A percentile compares a stretch with the other conserved stretches of the same genome.
Evolutionary conservation across 2,888 invertebrate genomes (phyloP).

Genomic region (Chloroclysta siterata): DNA sequence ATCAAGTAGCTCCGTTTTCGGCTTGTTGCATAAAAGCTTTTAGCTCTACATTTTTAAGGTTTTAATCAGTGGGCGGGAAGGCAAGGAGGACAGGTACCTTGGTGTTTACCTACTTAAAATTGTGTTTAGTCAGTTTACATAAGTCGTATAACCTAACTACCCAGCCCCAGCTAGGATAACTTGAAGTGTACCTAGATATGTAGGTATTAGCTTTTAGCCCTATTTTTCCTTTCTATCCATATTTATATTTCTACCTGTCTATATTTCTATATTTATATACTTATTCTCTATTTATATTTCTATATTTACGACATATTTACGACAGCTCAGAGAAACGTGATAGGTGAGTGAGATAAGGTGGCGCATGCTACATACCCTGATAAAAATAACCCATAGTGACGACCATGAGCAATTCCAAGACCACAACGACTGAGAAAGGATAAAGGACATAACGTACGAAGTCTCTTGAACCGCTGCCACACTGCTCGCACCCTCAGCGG

Average conservation of each 20-base stretch:
- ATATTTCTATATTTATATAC: too few relatives aligned
- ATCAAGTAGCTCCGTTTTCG: background rate
- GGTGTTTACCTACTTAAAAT: background rate
- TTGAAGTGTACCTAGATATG: background rate
- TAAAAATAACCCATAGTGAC: background rate
- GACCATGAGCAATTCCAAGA: background rate
- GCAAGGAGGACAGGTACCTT: background rate
- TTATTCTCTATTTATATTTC: too few relatives aligned
- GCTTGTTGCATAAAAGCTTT: background rate
- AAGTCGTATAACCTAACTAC: too few relatives aligned
- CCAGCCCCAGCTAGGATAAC: too few relatives aligned
- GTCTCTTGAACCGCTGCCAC: slow-evolving; percentile 51
- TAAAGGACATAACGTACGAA: slow-evolving; percentile 56
- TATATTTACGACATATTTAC: too few relatives aligned
- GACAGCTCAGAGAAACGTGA: too few relatives aligned
- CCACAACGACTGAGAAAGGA: background rate
- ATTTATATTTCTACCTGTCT: too few relatives aligned
- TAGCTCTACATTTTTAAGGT: background rate
- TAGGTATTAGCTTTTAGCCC: too few relatives aligned
- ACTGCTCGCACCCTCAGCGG: slow-evolving; percentile 42
- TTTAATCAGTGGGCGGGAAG: background rate
- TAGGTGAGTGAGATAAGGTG: too few relatives aligned
- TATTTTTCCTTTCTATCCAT: too few relatives aligned
- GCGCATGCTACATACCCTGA: too few relatives aligned
- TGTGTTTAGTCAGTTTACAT: too few relatives aligned